These are phyloP conservation scores for Drosophila santomea DNA, from an alignment of 1,140 invertebrate genomes.

Conservation along the genomic window DNA sequence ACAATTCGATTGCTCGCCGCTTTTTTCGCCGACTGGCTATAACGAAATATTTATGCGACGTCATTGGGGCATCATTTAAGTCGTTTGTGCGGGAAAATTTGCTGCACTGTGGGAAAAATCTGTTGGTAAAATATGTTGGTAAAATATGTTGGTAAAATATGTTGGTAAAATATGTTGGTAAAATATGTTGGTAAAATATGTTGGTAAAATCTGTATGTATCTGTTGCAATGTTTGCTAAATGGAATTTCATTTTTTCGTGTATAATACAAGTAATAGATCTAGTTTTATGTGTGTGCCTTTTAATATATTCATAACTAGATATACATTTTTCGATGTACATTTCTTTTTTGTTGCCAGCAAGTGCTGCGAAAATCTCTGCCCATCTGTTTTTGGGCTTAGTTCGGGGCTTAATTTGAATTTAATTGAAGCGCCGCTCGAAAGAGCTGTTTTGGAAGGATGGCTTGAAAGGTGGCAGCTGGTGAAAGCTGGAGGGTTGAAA, in stretches of 20 bases:
- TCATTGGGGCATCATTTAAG: constrained; percentile 80
- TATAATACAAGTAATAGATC: not conserved
- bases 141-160: no score
- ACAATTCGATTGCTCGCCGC: constrained; percentile 45
- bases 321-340: not conserved
- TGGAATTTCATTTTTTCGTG: no score
- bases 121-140: no score
- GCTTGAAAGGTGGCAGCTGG: not conserved
- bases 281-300: no score
- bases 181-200: not conserved
- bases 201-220: no score
- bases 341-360: not conserved
- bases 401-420: constrained; percentile 74
- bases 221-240: no score
- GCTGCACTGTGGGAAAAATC: constrained; percentile 11
- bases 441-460: no score
- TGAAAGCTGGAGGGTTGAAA: not conserved
- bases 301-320: not conserved
- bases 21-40: constrained; percentile 40
- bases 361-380: constrained; percentile 56
- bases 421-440: constrained; percentile 67
- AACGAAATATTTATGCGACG: constrained; percentile 78
- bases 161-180: no score
- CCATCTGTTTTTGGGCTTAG: constrained; percentile 73
- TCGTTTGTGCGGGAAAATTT: constrained; percentile 41